Conservation (phyloP, 2,797 vertebrate genomes). For the Rhinoraja longicauda region DNA sequence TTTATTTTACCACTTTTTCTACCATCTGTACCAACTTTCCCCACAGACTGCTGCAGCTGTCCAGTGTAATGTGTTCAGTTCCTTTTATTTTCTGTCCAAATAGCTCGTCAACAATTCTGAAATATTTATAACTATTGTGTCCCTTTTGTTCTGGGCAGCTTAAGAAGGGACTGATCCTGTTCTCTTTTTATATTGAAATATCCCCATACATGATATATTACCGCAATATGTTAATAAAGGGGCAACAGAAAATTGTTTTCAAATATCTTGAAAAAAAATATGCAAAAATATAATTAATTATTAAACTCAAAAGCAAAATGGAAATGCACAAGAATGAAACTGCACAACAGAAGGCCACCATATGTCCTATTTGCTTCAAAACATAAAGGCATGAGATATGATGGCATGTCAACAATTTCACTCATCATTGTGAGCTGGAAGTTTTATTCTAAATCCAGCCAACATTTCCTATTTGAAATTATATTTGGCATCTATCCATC, state of each 20-base stretch:
- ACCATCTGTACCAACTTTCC: slow-evolving; percentile 73
- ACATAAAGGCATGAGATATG: slow-evolving; percentile 34
- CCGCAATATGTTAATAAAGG: background rate
- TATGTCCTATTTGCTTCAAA: slow-evolving; percentile 32
- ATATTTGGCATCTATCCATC: background rate
- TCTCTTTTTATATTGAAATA: slow-evolving; percentile 11
- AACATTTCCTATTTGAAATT: slow-evolving; percentile 17
- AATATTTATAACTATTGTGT: slow-evolving; percentile 54
- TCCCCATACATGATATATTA: background rate
- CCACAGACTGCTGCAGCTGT: slow-evolving; percentile 75
- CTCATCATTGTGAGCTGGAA: background rate
- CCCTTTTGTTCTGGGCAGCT: slow-evolving; percentile 36
- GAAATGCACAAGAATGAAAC: slow-evolving; percentile 26
- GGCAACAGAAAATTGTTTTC: background rate
- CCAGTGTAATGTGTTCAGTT: slow-evolving; percentile 64
- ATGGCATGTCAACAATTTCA: slow-evolving; percentile 15
- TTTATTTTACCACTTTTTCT: slow-evolving; percentile 57
- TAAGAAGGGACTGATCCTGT: background rate
- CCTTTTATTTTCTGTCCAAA: slow-evolving; percentile 63
- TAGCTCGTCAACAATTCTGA: slow-evolving; percentile 48
- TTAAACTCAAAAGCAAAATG: slow-evolving; percentile 30
- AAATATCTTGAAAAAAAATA: slow-evolving; percentile 24
- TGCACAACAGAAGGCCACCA: background rate
- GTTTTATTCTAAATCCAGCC: background rate
- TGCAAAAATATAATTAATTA: slow-evolving; percentile 37